A percentile compares a stretch with the other conserved stretches of the same genome.
phyloP scores from a whole-genome alignment of 2,888 invertebrate genomes.

The Caenorhabditis virilis region DNA sequence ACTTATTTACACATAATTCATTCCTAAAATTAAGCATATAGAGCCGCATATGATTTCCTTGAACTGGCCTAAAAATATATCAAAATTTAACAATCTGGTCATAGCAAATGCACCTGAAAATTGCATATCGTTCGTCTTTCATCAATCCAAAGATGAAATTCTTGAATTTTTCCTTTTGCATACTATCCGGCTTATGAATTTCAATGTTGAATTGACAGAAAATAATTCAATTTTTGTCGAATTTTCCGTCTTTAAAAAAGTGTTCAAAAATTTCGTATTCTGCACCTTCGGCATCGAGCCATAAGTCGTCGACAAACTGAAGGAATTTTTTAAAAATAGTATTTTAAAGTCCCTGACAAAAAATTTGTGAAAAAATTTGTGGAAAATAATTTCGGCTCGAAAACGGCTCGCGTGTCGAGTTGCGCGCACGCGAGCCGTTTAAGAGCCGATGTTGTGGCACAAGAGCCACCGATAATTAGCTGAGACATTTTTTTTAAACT shows the following conservation, averaged over 20 bases:
- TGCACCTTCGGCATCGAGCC: slow-evolving; percentile 42
- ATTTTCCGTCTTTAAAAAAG: slow-evolving; percentile 32
- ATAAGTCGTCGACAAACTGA: slow-evolving; percentile 39
- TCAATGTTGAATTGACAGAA: slow-evolving; percentile 47
- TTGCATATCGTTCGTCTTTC: slow-evolving; percentile 27
- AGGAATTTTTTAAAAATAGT: no score
- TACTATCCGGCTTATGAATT: slow-evolving; percentile 29
- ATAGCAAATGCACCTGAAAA: slow-evolving; percentile 24
- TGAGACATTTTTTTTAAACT: no score
- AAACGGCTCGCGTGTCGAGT: no score
- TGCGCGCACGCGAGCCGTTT: no score
- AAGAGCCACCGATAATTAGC: no score
- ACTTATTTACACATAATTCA: slow-evolving; percentile 32
- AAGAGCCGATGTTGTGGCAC: no score
- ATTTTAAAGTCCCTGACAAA: no score
- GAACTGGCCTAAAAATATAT: slow-evolving; percentile 25
- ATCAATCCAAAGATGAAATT: slow-evolving; percentile 30
- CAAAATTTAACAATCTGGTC: neutral
- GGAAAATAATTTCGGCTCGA: no score
- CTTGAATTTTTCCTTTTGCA: slow-evolving; percentile 29
- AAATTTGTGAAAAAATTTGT: no score
- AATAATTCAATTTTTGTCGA: slow-evolving; percentile 35
- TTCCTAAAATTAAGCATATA: slow-evolving; percentile 36
- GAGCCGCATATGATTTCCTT: slow-evolving; percentile 27
- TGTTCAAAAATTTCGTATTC: slow-evolving; percentile 39